Base-by-base conservation (phyloP, 2,113 vertebrate species). In the Alethe diademata region DNA sequence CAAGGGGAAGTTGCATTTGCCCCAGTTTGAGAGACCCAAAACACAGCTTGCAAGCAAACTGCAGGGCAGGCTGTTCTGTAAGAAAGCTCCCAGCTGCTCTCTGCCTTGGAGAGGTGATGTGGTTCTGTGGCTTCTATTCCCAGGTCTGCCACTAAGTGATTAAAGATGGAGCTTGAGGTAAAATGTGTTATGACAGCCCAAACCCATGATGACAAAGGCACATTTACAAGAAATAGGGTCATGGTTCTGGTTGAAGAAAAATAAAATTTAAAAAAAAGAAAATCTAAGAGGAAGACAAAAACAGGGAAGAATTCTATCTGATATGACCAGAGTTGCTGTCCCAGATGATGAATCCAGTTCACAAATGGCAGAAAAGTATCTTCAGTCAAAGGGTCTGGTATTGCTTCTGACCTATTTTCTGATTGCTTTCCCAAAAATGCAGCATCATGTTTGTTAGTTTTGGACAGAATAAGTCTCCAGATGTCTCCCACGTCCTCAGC, bases 371-470 rank as follows among this genome's bases (percentile, higher is more conserved):
- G 71, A 83, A 79, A 71, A 62, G 14, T 18, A 53, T 18, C n/a
- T 88, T 88, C 51, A 76, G 26, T 69, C 43, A 76, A 79, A 89
- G 42, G 36, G 35, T 73, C 78, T 91, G 67, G 50, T 93, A 56
- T 47, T 65, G 28, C 40, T 90, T 35, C 51, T 94, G 47, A 64
- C 71, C 51, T 78, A 4, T 79, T 73, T 85, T 93, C 81, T 83
- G 71, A 88, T 23, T 94, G 45, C 58, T 80, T 92, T 82, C 71
- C 93, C 47, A 91, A 95, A 92, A 79, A 43, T 66, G 35, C 58
- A 92, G 58, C 92, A 78, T 67, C 15, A 5, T 53, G 40, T 92
- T 94, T 92, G 69, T 93, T 96, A 62, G 71, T 93, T 88, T 94
- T 95, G 94, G 87, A 92, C 56, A 91, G 71, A 91, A 14, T 4